Percentiles rank a stretch among this genome's conserved stretches.
These are phyloP conservation scores for Paramisgurnus dabryanus DNA, from an alignment of 2,113 vertebrate species.

Conservation along the genomic window DNA sequence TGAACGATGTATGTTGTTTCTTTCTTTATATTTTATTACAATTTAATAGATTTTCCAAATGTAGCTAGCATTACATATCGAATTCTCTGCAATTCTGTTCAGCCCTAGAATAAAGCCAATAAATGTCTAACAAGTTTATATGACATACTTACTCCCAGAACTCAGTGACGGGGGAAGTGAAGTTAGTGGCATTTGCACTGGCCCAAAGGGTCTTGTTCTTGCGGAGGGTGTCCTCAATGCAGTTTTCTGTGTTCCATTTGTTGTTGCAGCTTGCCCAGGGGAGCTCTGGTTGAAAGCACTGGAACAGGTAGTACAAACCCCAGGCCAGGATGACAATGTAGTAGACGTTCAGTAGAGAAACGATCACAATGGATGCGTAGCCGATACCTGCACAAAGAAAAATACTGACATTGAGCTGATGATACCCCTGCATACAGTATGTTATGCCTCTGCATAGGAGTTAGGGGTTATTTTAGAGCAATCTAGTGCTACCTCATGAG, in stretches of 20 bases:
- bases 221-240: constrained; percentile 90
- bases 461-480: no score
- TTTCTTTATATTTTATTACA: no score
- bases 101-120: not conserved
- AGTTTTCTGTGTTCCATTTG: constrained; percentile 86
- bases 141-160: constrained; percentile 93
- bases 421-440: not conserved
- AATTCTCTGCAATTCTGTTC: no score
- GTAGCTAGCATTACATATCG: no score
- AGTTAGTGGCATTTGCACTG: constrained; percentile 79
- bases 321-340: constrained; percentile 99
- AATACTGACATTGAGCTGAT: not conserved
- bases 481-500: no score
- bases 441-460: not conserved
- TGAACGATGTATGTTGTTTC: no score
- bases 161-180: constrained; percentile 95
- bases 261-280: constrained; percentile 96
- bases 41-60: no score
- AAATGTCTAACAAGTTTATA: not conserved
- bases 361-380: constrained; percentile 97
- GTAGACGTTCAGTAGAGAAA: constrained; percentile 96
- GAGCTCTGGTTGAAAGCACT: constrained; percentile 91
- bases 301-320: constrained; percentile 96
- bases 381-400: constrained; percentile 84
- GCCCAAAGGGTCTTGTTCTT: constrained; percentile 85